phyloP scores from a whole-genome alignment of 2,888 invertebrate species.

The Tolmerus cingulatus region DNA sequence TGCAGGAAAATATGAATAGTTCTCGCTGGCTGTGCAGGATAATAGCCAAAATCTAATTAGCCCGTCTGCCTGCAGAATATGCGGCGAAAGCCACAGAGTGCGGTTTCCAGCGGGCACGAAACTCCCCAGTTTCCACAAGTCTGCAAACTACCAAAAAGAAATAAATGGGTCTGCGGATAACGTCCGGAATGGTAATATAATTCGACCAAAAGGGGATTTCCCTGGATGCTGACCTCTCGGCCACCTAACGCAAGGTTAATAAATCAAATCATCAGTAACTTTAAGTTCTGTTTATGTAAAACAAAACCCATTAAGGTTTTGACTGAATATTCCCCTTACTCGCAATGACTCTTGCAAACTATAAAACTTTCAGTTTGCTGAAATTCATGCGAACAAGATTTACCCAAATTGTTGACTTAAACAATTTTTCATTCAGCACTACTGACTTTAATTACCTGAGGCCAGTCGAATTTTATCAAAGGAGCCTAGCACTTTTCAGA shows the following conservation, averaged over 20 bases:
- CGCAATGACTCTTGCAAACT: neutral
- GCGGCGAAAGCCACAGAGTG: neutral
- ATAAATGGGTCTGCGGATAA: slow-evolving; percentile 26
- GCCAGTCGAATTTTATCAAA: neutral
- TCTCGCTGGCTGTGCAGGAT: neutral
- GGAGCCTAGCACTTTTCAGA: neutral
- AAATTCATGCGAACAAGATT: neutral
- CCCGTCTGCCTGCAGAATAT: slow-evolving; percentile 16
- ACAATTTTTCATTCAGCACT: neutral
- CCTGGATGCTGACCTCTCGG: neutral
- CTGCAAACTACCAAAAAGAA: slow-evolving; percentile 2
- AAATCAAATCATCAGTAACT: slow-evolving; percentile 46
- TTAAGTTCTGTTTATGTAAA: slow-evolving; percentile 43
- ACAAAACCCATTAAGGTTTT: neutral
- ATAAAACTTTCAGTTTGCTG: neutral
- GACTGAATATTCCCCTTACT: neutral
- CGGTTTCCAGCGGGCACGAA: neutral
- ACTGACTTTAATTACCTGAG: slow-evolving; percentile 15
- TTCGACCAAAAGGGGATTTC: slow-evolving; percentile 16
- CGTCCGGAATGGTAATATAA: slow-evolving; percentile 3
- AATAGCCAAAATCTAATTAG: slow-evolving; percentile 39
- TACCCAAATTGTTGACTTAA: neutral
- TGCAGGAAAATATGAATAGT: slow-evolving; percentile 37
- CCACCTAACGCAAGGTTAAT: slow-evolving; percentile 44
- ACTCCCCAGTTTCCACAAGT: neutral